Percentiles rank a stretch among this genome's conserved stretches.
Conservation (phyloP, 2,797 vertebrate species). For the Enteromius paludinosus region DNA sequence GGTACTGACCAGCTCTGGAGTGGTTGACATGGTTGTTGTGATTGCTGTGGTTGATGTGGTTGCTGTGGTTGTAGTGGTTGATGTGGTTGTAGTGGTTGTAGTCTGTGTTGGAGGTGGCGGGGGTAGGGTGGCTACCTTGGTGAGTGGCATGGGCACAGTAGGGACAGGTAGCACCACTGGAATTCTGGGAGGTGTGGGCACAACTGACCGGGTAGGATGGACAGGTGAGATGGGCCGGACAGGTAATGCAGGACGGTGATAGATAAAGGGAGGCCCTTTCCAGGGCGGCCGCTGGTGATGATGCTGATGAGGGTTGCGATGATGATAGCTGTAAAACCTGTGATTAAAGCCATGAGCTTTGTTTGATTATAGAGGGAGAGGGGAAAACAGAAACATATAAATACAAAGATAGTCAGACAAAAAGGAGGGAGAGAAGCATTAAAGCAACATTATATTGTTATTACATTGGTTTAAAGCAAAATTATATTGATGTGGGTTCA, state of each 20-base stretch:
- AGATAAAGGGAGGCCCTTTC: constrained; percentile 58
- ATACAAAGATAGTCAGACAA: constrained; percentile 17
- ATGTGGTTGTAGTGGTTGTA: constrained; percentile 30
- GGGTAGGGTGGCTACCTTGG: constrained; percentile 25
- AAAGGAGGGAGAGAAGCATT: constrained; percentile 7
- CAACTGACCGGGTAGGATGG: constrained; percentile 33
- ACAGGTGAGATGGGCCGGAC: constrained; percentile 37
- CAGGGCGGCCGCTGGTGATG: constrained; percentile 60
- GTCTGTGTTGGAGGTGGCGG: constrained; percentile 36
- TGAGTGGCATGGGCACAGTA: constrained; percentile 40
- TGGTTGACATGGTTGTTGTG: constrained; percentile 24
- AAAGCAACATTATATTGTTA: too few relatives aligned
- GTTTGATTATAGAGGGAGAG: constrained; percentile 51
- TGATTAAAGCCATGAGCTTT: constrained; percentile 71
- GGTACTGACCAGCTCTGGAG: constrained; percentile 62
- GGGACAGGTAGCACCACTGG: constrained; percentile 44
- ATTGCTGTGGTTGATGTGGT: constrained; percentile 32
- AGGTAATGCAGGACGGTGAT: constrained; percentile 59
- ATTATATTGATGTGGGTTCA: not conserved
- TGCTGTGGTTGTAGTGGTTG: constrained; percentile 22
- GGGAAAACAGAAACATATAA: not conserved
- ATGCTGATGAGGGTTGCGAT: constrained; percentile 41
- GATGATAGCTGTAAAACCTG: constrained; percentile 66
- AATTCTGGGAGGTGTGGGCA: constrained; percentile 32
- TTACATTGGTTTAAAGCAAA: constrained; percentile 21